phyloP scores from a whole-genome alignment of 2,113 vertebrate species.

The Thamnophis sirtalis region DNA sequence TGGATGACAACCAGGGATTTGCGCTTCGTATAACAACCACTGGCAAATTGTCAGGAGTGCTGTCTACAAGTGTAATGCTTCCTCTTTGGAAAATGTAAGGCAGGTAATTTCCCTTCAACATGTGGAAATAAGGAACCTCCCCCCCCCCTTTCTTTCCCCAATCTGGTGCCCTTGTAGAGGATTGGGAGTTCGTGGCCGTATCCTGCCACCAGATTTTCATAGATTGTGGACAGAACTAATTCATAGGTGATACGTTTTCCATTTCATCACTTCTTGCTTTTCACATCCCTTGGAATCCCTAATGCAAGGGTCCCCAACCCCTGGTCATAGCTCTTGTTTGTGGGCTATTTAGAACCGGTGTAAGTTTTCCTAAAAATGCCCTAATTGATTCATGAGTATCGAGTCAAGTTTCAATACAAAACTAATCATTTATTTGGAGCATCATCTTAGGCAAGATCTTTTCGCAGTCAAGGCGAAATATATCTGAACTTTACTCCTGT shows the following conservation, averaged over 20 bases:
- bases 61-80: background rate
- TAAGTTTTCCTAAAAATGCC: too few relatives aligned
- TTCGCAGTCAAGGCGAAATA: too few relatives aligned
- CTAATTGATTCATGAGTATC: too few relatives aligned
- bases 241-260: background rate
- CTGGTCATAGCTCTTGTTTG: fast-evolving
- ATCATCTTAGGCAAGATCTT: too few relatives aligned
- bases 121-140: background rate
- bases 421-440: too few relatives aligned
- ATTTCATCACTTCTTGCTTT: background rate
- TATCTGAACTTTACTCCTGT: too few relatives aligned
- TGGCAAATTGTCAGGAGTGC: constrained; percentile 11
- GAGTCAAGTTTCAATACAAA: too few relatives aligned
- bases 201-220: background rate
- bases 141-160: background rate
- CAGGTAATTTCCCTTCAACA: background rate
- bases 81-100: background rate
- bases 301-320: background rate
- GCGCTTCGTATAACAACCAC: background rate
- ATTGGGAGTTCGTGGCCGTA: background rate
- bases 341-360: too few relatives aligned
- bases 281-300: background rate
- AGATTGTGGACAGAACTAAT: background rate
- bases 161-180: background rate
- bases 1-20: constrained; percentile 5